Evolutionary conservation across 2,113 vertebrate species (phyloP).

Genomic region (Nycticryphes semicollaris): DNA sequence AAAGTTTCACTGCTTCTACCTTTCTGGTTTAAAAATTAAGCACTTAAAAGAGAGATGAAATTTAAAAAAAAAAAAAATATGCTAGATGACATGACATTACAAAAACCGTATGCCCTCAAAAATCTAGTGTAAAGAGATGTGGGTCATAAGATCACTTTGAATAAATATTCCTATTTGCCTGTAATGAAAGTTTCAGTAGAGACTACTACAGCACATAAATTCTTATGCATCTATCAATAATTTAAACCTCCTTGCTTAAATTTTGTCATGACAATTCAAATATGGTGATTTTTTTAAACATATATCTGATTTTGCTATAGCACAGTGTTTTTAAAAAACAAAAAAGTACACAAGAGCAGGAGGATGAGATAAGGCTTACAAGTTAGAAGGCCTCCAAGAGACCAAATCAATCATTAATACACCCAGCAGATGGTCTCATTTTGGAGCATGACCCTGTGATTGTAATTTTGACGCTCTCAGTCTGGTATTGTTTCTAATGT

Average conservation of each 20-base stretch:
- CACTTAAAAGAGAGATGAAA: not conserved
- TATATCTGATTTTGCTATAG: not conserved
- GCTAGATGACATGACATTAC: not conserved
- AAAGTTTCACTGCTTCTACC: not conserved
- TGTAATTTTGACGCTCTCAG: not conserved
- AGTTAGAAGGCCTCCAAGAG: not conserved
- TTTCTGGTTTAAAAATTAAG: not conserved
- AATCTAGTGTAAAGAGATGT: rapidly evolving
- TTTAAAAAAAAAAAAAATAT: not conserved
- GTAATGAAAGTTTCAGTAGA: not conserved
- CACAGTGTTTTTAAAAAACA: not conserved
- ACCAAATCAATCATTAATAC: not conserved
- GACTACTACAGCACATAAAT: not conserved
- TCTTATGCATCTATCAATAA: not conserved
- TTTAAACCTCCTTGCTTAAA: not conserved
- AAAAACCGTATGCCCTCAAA: not conserved
- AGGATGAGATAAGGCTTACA: not conserved
- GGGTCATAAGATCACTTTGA: not conserved
- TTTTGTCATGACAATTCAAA: not conserved
- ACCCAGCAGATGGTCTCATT: rapidly evolving
- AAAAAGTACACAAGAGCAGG: not conserved
- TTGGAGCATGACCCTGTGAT: not conserved
- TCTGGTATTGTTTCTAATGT: not conserved
- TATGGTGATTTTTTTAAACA: not conserved
- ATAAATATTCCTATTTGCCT: not conserved